phyloP scores from a whole-genome alignment of 2,888 invertebrate species.

The Ypsolopha scabrella region DNA sequence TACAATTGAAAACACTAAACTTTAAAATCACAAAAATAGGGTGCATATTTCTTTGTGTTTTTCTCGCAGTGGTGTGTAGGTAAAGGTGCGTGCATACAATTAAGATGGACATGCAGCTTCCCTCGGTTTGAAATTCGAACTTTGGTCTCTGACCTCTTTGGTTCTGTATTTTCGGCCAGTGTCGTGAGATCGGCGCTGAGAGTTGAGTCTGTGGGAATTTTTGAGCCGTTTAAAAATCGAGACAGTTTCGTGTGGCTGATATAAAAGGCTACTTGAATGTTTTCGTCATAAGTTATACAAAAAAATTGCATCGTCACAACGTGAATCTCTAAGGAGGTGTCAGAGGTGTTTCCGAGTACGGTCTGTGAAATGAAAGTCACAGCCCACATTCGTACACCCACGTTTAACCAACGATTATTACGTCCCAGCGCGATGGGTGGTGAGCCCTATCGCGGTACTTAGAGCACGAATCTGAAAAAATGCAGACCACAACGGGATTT shows the following conservation, averaged over 20 bases:
- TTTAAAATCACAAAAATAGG: neutral
- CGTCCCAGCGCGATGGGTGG: too few relatives aligned
- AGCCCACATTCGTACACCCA: too few relatives aligned
- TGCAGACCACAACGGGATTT: too few relatives aligned
- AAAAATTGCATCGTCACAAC: too few relatives aligned
- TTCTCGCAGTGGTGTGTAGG: neutral
- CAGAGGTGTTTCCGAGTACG: too few relatives aligned
- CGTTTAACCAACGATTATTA: too few relatives aligned
- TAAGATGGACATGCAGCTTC: conserved; percentile 52
- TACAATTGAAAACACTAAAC: neutral
- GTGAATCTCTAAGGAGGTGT: too few relatives aligned
- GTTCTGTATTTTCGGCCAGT: conserved; percentile 35
- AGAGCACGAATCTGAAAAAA: too few relatives aligned
- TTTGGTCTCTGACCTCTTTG: conserved; percentile 52
- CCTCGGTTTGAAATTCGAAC: conserved; percentile 49
- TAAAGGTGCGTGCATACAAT: conserved; percentile 66
- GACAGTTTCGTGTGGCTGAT: too few relatives aligned
- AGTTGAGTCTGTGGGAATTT: conserved; percentile 52
- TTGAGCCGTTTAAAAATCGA: neutral
- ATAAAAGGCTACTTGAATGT: neutral
- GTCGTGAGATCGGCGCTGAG: conserved; percentile 48
- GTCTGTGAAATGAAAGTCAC: too few relatives aligned
- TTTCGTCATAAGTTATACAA: too few relatives aligned
- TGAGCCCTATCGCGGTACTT: too few relatives aligned
- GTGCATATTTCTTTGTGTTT: neutral